Conservation (phyloP, 2,888 invertebrate genomes). For the Polietes domitor region DNA sequence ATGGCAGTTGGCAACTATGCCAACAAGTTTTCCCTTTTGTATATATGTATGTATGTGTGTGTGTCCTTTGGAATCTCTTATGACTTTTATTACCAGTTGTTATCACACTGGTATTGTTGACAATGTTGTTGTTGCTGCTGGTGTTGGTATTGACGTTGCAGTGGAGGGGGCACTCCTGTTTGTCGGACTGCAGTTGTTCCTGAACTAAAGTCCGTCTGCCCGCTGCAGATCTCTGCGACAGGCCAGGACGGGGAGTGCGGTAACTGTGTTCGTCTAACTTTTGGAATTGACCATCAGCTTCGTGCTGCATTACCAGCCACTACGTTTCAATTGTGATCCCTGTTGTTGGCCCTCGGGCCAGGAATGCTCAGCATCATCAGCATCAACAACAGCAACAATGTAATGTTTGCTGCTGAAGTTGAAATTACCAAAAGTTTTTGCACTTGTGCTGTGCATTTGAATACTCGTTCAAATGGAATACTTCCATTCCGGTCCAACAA, state of each 20-base stretch:
- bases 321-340: conserved; percentile 39
- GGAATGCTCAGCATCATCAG: neutral
- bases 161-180: neutral
- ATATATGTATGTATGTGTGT: conserved; percentile 15
- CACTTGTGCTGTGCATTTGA: conserved; percentile 17
- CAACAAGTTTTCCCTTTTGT: conserved; percentile 17
- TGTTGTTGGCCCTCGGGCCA: conserved; percentile 9
- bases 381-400: conserved; percentile 13
- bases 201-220: neutral
- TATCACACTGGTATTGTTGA: conserved; percentile 59
- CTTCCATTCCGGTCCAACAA: neutral
- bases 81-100: conserved; percentile 64
- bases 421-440: conserved; percentile 45
- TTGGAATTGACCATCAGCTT: conserved; percentile 20
- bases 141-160: neutral
- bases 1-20: conserved; percentile 32
- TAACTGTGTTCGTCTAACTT: conserved; percentile 20
- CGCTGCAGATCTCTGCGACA: neutral
- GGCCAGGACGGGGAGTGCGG: neutral
- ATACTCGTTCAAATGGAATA: conserved; percentile 9
- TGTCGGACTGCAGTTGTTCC: neutral
- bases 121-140: conserved; percentile 40
- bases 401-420: conserved; percentile 40
- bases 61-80: conserved; percentile 51
- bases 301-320: neutral